Conservation (phyloP, 2,888 invertebrate genomes). For the Amblyteles armatorius region DNA sequence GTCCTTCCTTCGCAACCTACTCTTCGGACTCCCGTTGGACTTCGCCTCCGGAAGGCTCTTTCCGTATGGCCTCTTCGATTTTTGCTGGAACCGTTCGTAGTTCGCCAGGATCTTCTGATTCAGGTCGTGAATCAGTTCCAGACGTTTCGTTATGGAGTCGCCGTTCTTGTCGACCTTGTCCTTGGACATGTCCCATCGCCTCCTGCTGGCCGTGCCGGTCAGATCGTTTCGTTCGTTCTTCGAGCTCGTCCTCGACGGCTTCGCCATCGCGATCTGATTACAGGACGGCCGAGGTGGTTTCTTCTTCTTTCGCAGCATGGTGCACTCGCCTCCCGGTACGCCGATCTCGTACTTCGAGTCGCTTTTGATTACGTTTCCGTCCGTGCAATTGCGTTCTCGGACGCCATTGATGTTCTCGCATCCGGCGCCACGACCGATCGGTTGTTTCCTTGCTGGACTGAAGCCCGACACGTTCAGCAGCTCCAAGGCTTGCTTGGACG, state of each 20-base stretch:
- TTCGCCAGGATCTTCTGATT: constrained; percentile 82
- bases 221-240: constrained; percentile 61
- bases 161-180: constrained; percentile 78
- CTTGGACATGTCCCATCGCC: constrained; percentile 75
- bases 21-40: constrained; percentile 30
- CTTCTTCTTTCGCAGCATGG: constrained; percentile 71
- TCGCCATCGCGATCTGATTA: constrained; percentile 33
- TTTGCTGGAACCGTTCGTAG: constrained; percentile 80
- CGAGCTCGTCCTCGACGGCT: constrained; percentile 44
- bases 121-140: constrained; percentile 81
- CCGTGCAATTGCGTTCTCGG: constrained; percentile 44
- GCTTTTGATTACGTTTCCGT: constrained; percentile 75
- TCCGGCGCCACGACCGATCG: constrained; percentile 40
- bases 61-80: constrained; percentile 72
- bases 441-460: constrained; percentile 58
- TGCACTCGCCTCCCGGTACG: constrained; percentile 70
- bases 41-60: constrained; percentile 26
- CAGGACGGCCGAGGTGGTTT: constrained; percentile 42
- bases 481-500: constrained; percentile 69
- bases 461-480: constrained; percentile 79
- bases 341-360: constrained; percentile 79
- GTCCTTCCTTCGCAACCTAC: constrained; percentile 36
- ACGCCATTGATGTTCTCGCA: constrained; percentile 50
- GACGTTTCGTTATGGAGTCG: constrained; percentile 81
- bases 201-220: constrained; percentile 69